phyloP scores from a whole-genome alignment of 2,797 vertebrate genomes.

The Sus cebifrons region DNA sequence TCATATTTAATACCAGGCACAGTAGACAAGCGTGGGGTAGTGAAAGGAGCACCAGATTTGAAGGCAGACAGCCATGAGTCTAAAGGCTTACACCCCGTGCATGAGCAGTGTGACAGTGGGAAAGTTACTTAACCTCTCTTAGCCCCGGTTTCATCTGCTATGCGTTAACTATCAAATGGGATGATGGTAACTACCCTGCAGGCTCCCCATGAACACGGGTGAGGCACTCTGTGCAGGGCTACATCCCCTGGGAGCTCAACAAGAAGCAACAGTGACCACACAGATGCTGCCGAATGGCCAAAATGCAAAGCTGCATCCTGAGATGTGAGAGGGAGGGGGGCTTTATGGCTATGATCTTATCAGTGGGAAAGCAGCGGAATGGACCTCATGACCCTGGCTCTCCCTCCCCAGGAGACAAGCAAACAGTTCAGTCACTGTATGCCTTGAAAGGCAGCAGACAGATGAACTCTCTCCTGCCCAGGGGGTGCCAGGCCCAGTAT shows the following conservation, averaged over 20 bases:
- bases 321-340: too few species aligned
- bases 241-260: neutral
- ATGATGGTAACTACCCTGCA: neutral
- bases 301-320: neutral
- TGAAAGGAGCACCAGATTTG: neutral
- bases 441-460: neutral
- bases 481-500: neutral
- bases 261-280: neutral
- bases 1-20: neutral
- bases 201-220: neutral
- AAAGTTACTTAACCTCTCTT: neutral
- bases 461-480: neutral
- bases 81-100: neutral
- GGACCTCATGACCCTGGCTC: neutral
- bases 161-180: neutral
- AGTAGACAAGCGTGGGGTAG: fast-evolving
- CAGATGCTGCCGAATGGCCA: fast-evolving
- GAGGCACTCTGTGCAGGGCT: neutral
- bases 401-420: neutral
- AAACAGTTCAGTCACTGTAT: neutral
- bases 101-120: neutral
- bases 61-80: neutral
- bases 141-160: neutral
- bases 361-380: neutral
- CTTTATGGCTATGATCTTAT: neutral